Evolutionary conservation across 1,140 invertebrate species (phyloP).

Genomic region (Drosophila neocordata): DNA sequence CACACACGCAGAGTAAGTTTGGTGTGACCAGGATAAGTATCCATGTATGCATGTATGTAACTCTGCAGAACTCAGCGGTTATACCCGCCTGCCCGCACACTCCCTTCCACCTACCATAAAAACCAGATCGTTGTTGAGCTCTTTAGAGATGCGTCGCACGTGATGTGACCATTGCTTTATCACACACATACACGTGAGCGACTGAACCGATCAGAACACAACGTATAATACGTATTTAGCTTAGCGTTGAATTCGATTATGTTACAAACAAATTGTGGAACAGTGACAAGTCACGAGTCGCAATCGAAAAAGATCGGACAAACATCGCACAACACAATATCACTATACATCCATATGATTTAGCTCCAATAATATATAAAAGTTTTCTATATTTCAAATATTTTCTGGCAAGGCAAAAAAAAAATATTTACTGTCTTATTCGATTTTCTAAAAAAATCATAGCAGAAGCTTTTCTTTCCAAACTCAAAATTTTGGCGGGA

Average conservation of each 20-base stretch:
- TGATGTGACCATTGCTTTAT: conserved; percentile 6
- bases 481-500: no score
- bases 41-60: background rate
- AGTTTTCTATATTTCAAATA: no score
- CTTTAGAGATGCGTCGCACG: conserved; percentile 5
- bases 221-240: background rate
- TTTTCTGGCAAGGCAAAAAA: no score
- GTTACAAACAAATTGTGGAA: background rate
- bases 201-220: background rate
- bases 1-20: conserved; percentile 2
- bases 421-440: no score
- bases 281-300: conserved; percentile 1
- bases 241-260: conserved; percentile 5
- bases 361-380: no score
- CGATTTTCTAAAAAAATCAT: no score
- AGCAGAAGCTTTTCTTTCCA: no score
- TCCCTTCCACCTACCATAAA: conserved; percentile 32
- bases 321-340: background rate
- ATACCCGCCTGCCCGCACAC: background rate
- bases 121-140: conserved; percentile 41
- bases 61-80: background rate
- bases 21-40: conserved; percentile 40
- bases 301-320: conserved; percentile 6
- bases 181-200: conserved; percentile 2
- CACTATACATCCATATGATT: no score